phyloP scores from a whole-genome alignment of 2,797 vertebrate genomes.

The Ispidina picta region DNA sequence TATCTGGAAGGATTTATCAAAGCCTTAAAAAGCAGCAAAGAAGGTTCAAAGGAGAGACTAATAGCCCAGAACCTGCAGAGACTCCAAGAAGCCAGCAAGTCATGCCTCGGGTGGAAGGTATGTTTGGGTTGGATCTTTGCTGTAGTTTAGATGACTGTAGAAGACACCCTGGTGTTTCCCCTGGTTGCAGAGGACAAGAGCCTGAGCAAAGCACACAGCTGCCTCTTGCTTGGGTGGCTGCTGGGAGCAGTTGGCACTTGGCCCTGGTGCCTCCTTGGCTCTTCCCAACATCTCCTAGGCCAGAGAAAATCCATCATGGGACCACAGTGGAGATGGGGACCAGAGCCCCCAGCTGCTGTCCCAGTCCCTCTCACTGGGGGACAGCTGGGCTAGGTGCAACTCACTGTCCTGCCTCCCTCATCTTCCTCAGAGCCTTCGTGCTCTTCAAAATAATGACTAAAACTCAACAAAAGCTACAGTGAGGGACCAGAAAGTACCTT shows the following conservation, averaged over 20 bases:
- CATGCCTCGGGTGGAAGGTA: background rate
- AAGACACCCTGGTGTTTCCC: background rate
- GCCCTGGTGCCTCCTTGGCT: background rate
- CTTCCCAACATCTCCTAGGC: background rate
- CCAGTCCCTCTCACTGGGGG: background rate
- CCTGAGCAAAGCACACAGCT: background rate
- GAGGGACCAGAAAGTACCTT: background rate
- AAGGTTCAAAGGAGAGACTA: rapidly evolving
- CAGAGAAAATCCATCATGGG: background rate
- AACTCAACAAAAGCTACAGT: background rate
- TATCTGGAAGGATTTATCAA: background rate
- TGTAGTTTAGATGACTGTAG: rapidly evolving
- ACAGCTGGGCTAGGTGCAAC: background rate
- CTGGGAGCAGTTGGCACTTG: background rate
- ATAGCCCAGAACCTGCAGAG: background rate
- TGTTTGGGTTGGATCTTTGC: background rate
- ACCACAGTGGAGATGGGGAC: background rate
- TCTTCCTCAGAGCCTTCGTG: background rate
- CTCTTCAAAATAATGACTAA: background rate
- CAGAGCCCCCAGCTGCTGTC: rapidly evolving
- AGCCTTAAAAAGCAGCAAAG: background rate
- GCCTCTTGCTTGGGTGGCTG: rapidly evolving
- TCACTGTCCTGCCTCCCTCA: background rate
- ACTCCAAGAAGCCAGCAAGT: rapidly evolving
- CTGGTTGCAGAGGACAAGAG: background rate